phyloP scores from a whole-genome alignment of 1,140 invertebrate species.

The Caenorhabditis elegans region WBcel235 BX284606.5:15582501-15583000 shows the following conservation, averaged over 20 bases:
- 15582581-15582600: neutral
- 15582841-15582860: neutral
- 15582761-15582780: conserved; percentile 20
- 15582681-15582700: conserved; percentile 12
- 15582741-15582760: neutral
- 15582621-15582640: neutral
- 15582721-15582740: neutral
- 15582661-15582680: neutral
- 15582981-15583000: conserved; percentile 19
- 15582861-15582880: neutral
- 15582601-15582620: neutral
- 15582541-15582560: conserved; percentile 30
- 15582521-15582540: conserved; percentile 1
- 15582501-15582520: neutral
- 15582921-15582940: neutral
- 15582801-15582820: conserved; percentile 36
- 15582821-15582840: conserved; percentile 35
- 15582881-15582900: neutral
- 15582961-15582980: neutral
- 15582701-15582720: conserved; percentile 1
- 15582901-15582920: conserved; percentile 1
- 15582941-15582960: conserved; percentile 33
- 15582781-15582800: neutral
- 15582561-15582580: conserved; percentile 20
- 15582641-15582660: conserved; percentile 19